Conservation (phyloP, 2,797 vertebrate species). For the Halcyon leucocephala region DNA sequence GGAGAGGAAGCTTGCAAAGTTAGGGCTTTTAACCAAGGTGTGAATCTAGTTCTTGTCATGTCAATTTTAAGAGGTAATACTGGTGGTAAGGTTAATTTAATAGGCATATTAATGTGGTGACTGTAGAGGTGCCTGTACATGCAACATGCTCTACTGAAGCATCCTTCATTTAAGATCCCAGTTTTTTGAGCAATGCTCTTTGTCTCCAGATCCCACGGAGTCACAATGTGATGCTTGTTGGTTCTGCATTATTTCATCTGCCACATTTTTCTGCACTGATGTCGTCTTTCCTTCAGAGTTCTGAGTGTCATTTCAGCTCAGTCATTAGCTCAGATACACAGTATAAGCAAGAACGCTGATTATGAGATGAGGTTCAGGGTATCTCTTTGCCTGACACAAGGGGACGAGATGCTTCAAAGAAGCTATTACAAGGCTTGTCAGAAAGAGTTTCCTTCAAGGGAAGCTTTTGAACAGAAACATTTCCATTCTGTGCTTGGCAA, state of each 20-base stretch:
- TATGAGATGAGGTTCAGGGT: background rate
- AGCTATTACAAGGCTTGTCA: constrained; percentile 33
- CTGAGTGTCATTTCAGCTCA: constrained; percentile 19
- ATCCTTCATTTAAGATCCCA: background rate
- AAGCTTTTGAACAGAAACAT: constrained; percentile 39
- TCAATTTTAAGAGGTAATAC: background rate
- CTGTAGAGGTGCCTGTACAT: background rate
- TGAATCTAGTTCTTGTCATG: background rate
- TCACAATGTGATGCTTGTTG: constrained; percentile 14
- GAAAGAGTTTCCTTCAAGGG: constrained; percentile 40
- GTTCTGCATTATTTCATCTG: constrained; percentile 28
- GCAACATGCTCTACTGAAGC: background rate
- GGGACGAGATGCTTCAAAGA: constrained; percentile 35
- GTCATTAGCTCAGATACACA: constrained; percentile 7
- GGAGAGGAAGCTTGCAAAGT: background rate
- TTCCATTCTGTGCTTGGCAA: constrained; percentile 20
- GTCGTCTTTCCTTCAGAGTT: constrained; percentile 26
- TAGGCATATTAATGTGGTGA: background rate
- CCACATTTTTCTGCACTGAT: constrained; percentile 27
- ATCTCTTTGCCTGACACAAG: constrained; percentile 8
- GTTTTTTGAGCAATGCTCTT: background rate
- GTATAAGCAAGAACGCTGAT: constrained; percentile 27
- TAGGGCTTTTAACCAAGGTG: background rate
- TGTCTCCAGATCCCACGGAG: background rate
- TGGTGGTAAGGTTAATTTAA: background rate